These are phyloP conservation scores for Aculops lycopersici DNA, from an alignment of 1,140 invertebrate genomes.

Conservation along the genomic window DNA sequence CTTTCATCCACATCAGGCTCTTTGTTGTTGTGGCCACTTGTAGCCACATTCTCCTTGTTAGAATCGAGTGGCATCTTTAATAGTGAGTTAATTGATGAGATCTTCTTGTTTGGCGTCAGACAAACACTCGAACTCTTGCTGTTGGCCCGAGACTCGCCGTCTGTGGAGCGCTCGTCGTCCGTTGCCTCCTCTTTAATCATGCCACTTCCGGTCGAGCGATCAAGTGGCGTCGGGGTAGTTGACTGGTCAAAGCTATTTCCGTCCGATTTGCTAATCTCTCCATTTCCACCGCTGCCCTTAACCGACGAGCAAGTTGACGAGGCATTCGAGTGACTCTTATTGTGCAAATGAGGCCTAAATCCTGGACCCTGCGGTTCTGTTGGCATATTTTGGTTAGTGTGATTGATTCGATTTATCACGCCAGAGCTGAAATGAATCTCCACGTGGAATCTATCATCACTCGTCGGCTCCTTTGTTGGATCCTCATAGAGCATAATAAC, in stretches of 20 bases:
- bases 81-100: too few relatives aligned
- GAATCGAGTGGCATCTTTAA: too few relatives aligned
- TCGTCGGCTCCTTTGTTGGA: constrained; percentile 39
- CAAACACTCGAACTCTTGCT: too few relatives aligned
- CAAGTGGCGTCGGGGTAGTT: not conserved
- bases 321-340: constrained; percentile 27
- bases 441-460: constrained; percentile 44
- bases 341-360: constrained; percentile 57
- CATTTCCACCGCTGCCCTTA: too few relatives aligned
- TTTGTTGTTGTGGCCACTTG: too few relatives aligned
- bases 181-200: too few relatives aligned
- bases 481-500: constrained; percentile 99
- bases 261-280: too few relatives aligned
- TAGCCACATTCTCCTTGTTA: too few relatives aligned
- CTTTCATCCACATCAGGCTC: too few relatives aligned
- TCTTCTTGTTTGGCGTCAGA: too few relatives aligned
- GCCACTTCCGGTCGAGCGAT: not conserved
- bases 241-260: too few relatives aligned
- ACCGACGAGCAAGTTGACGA: constrained; percentile 12
- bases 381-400: constrained; percentile 57
- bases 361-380: constrained; percentile 50
- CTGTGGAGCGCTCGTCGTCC: not conserved
- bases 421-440: constrained; percentile 91
- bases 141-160: not conserved
- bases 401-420: constrained; percentile 42